phyloP scores from a whole-genome alignment of 2,888 invertebrate genomes.

The Ernsta delagoae region DNA sequence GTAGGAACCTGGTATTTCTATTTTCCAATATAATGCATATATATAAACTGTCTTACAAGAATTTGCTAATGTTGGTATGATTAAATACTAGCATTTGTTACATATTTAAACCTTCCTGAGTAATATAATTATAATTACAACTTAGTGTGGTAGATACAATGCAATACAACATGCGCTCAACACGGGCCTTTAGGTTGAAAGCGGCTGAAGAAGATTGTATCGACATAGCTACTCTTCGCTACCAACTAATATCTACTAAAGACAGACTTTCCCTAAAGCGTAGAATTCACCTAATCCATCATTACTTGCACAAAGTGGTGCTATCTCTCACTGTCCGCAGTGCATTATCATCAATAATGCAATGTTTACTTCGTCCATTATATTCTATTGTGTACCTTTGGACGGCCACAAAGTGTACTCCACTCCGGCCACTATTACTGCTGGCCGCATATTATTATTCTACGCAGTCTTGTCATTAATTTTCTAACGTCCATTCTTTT shows the following conservation, averaged over 20 bases:
- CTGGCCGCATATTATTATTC: background rate
- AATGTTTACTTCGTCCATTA: conserved; percentile 21
- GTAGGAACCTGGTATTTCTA: too few relatives aligned
- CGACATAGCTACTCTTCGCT: background rate
- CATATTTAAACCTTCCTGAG: too few relatives aligned
- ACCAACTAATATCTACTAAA: background rate
- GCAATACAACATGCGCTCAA: too few relatives aligned
- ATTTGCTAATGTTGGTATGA: too few relatives aligned
- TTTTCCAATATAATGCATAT: too few relatives aligned
- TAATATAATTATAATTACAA: too few relatives aligned
- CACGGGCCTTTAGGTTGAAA: background rate
- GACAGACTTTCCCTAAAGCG: conserved; percentile 12
- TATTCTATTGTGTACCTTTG: conserved; percentile 18
- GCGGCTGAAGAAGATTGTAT: conserved; percentile 12
- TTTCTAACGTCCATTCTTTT: conserved; percentile 3
- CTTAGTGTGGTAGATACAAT: too few relatives aligned
- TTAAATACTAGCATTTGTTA: too few relatives aligned
- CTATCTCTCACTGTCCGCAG: conserved; percentile 17
- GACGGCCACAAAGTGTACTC: conserved; percentile 1
- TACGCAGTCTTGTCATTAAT: conserved; percentile 11
- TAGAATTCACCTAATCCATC: conserved; percentile 15
- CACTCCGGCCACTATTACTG: too few relatives aligned
- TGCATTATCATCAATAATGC: conserved; percentile 29
- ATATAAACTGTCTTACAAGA: too few relatives aligned
- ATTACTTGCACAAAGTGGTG: conserved; percentile 9